Evolutionary conservation across 2,888 invertebrate genomes (phyloP), one percentile per base, ranked within the genome.

Genomic region (Ormia ochracea): DNA sequence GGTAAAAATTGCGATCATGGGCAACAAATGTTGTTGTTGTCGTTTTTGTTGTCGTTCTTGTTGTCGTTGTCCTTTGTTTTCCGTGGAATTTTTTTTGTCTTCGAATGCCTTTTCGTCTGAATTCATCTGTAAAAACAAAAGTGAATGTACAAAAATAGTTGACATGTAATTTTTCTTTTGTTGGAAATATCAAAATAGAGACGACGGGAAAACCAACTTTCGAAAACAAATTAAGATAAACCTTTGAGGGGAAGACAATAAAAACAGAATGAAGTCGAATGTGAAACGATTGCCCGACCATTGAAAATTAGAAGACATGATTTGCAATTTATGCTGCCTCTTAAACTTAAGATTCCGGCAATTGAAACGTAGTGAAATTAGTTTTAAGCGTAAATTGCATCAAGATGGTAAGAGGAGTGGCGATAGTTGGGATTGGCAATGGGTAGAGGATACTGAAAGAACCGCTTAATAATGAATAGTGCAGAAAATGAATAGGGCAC

Each of bases 291-390:
- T 76, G 48, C 41, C 63, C 54, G 41, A 58, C 56, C 69, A 33
- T 70, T 41, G 31, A 56, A 74, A 66, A 66, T 9, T 33, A 48
- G 36, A 54, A 54, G 54, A 41, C 76, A 65, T 77, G 76, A 70
- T 77, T 77, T 65, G 7, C 48, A 77, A 77, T 77, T 63, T 70
- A 38, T 63, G 63, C 63, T 58, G 76, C 76, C 63, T 63, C 66
- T 23, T 58, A 23, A 56, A 17, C 41, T 65, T 23, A 12, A 61
- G 17, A 66, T 52, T 36, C 26, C 31, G 19, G 23, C 17, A 45
- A 19, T 19, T 26, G n/a, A 23, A 56, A 63, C 31, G 6, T 19
- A 17, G 19, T 26, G 21, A 4, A 63, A 43, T n/a, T 43, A 36
- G 14, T 38, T 4, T 17, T 17, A 12, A 52, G 54, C n/a, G 48